Conservation (phyloP, 1,140 invertebrate genomes). For the Limonius californicus region DNA sequence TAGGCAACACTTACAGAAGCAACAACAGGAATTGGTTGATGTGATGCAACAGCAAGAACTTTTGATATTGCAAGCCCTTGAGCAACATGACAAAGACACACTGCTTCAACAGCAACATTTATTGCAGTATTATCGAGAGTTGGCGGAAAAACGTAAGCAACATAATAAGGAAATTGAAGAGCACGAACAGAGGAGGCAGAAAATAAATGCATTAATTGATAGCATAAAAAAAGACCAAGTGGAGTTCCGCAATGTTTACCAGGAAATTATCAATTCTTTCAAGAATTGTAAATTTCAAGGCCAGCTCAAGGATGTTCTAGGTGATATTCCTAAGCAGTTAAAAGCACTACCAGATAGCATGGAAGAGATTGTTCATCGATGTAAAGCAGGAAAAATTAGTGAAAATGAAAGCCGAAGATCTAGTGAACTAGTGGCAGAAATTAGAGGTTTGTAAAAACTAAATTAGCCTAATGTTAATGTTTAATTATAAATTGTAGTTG, state of each 20-base stretch:
- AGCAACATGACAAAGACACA: constrained; percentile 43
- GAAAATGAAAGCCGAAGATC: constrained; percentile 49
- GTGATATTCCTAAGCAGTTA: constrained; percentile 40
- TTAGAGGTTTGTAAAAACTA: constrained; percentile 40
- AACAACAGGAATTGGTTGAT: constrained; percentile 40
- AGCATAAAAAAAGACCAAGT: constrained; percentile 40
- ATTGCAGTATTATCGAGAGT: constrained; percentile 44
- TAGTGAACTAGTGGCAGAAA: constrained; percentile 43
- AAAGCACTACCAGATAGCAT: constrained; percentile 45
- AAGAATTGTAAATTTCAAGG: constrained; percentile 45
- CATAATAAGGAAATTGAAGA: constrained; percentile 46
- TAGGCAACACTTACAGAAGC: constrained; percentile 40
- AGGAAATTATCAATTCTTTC: constrained; percentile 43
- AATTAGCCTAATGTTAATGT: not conserved
- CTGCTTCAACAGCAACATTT: constrained; percentile 39
- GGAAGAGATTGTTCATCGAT: constrained; percentile 51
- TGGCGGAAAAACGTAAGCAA: constrained; percentile 42
- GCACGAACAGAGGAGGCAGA: constrained; percentile 45
- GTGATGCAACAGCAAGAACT: constrained; percentile 40
- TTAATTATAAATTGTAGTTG: constrained; percentile 7
- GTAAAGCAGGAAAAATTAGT: constrained; percentile 48
- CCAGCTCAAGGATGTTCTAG: constrained; percentile 33
- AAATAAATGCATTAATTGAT: constrained; percentile 41
- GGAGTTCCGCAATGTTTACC: constrained; percentile 43
- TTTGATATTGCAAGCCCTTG: constrained; percentile 40